Conservation (phyloP, 2,888 invertebrate species). For the Rhingia campestris region DNA sequence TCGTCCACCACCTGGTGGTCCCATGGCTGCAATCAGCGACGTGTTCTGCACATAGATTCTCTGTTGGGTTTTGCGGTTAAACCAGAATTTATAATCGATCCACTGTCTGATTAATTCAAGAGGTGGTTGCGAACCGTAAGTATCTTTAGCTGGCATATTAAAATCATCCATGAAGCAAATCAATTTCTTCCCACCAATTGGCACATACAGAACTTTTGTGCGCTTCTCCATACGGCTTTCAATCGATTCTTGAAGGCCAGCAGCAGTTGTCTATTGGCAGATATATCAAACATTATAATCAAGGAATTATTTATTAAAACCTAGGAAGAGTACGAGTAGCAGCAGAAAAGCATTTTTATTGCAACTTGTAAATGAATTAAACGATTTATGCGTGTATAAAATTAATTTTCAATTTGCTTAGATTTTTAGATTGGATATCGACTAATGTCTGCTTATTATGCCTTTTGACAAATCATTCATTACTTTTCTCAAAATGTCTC, state of each 20-base stretch:
- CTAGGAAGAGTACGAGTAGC: too few relatives aligned
- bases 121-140: conserved; percentile 94
- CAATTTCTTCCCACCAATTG: conserved; percentile 91
- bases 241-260: conserved; percentile 92
- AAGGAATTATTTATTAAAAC: too few relatives aligned
- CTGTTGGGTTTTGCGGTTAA: conserved; percentile 90
- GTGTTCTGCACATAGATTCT: conserved; percentile 90
- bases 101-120: conserved; percentile 92
- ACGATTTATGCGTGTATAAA: neutral
- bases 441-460: too few relatives aligned
- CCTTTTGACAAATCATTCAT: too few relatives aligned
- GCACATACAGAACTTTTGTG: conserved; percentile 92
- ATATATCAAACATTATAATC: neutral
- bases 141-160: conserved; percentile 95
- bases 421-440: too few relatives aligned
- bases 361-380: too few relatives aligned
- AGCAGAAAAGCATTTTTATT: too few relatives aligned
- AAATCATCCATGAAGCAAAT: conserved; percentile 95
- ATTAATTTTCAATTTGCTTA: too few relatives aligned
- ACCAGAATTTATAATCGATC: conserved; percentile 96
- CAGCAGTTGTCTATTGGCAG: conserved; percentile 87
- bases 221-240: conserved; percentile 94
- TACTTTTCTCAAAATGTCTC: too few relatives aligned
- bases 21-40: conserved; percentile 91
- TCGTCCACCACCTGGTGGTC: conserved; percentile 93